These are phyloP conservation scores for Micromys minutus DNA, from an alignment of 2,113 vertebrate genomes.

Conservation along the genomic window DNA sequence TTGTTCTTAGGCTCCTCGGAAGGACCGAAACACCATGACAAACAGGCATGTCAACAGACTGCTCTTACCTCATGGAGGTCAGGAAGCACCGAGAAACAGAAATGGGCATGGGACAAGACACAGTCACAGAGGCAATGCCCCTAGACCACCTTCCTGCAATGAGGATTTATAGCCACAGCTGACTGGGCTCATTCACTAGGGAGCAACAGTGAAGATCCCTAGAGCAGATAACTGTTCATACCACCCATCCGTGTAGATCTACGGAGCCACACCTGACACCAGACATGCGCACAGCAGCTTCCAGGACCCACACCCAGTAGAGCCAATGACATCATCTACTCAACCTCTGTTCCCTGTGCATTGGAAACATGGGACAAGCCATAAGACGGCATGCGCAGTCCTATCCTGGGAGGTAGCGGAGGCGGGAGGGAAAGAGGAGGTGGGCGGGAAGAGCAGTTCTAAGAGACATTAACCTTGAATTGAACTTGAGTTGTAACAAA, in stretches of 20 bases:
- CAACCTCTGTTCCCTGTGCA: not conserved
- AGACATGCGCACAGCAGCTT: not conserved
- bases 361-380: not conserved
- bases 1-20: not conserved
- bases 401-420: not conserved
- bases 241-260: not conserved
- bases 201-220: not conserved
- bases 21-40: not conserved
- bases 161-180: not conserved
- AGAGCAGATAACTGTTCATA: not conserved
- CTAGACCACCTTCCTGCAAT: not conserved
- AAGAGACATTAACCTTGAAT: not conserved
- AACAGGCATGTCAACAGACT: too few species aligned
- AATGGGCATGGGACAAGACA: not conserved
- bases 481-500: conserved; percentile 57
- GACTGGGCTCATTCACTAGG: not conserved
- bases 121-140: not conserved
- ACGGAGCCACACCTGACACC: not conserved
- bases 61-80: too few species aligned
- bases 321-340: not conserved
- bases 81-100: not conserved
- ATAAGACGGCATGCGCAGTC: not conserved
- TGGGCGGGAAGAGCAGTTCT: not conserved
- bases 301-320: not conserved
- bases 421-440: not conserved